Percentiles rank a stretch among this genome's conserved stretches.
These are phyloP conservation scores for Pseudomyrmex concolor DNA, from an alignment of 1,140 invertebrate genomes.

Conservation along the genomic window DNA sequence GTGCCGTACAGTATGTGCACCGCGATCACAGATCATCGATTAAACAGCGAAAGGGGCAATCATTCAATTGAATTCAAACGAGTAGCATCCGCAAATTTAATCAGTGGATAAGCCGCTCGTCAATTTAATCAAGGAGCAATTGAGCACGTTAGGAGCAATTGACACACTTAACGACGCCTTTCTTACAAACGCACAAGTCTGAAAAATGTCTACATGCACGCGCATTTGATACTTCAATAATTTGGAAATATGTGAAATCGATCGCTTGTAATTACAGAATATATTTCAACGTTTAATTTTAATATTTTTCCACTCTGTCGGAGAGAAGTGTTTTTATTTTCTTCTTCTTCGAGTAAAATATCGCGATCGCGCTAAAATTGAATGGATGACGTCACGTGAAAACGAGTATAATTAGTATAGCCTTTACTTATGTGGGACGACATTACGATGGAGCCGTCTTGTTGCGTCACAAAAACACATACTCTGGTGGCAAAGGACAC, in stretches of 20 bases:
- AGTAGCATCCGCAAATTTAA: constrained; percentile 41
- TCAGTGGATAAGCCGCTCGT: constrained; percentile 10
- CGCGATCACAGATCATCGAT: constrained; percentile 13
- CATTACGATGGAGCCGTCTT: background rate
- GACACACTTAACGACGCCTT: background rate
- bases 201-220: background rate
- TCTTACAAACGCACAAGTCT: background rate
- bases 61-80: constrained; percentile 41
- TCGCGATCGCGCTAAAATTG: background rate
- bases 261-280: too few relatives aligned
- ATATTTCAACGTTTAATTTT: background rate
- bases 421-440: background rate
- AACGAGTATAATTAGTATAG: background rate
- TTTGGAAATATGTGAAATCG: too few relatives aligned
- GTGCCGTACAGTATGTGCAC: background rate
- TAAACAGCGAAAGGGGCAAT: background rate
- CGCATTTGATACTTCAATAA: too few relatives aligned
- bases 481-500: background rate
- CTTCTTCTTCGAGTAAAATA: background rate
- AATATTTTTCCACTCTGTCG: too few relatives aligned
- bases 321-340: background rate
- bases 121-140: constrained; percentile 33
- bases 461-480: background rate
- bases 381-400: constrained; percentile 7
- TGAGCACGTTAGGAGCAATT: constrained; percentile 4